Evolutionary conservation across 2,113 vertebrate species (phyloP).

Genomic region (Potamarius usumacintae): DNA sequence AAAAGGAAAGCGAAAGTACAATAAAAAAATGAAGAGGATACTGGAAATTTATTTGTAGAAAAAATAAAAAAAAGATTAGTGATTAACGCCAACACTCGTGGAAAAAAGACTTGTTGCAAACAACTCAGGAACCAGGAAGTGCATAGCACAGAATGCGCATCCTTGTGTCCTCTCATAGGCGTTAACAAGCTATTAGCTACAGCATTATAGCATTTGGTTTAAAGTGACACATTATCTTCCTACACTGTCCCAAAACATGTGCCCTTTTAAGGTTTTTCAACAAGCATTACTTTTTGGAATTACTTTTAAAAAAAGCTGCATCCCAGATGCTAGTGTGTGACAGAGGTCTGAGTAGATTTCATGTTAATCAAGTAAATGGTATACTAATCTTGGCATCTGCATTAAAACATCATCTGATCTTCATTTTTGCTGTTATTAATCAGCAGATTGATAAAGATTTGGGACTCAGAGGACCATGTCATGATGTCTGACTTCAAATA

Average conservation of each 20-base stretch:
- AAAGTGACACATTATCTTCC: not conserved
- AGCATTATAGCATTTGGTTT: not conserved
- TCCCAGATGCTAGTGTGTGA: not conserved
- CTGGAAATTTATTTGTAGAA: no score
- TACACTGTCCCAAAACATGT: not conserved
- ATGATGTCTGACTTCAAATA: conserved; percentile 11
- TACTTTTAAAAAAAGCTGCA: not conserved
- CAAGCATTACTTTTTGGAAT: not conserved
- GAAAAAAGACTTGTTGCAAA: no score
- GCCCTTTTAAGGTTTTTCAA: not conserved
- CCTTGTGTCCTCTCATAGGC: not conserved
- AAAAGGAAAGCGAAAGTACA: no score
- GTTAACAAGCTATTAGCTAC: not conserved
- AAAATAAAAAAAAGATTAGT: no score
- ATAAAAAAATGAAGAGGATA: no score
- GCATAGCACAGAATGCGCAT: not conserved
- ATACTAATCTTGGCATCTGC: not conserved
- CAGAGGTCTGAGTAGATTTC: not conserved
- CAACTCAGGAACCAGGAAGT: no score
- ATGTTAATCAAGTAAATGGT: not conserved
- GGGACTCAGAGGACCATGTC: conserved; percentile 13
- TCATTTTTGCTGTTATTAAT: conserved; percentile 6
- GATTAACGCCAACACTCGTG: no score
- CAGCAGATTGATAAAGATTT: not conserved
- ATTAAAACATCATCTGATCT: conserved; percentile 12